Evolutionary conservation across 2,797 vertebrate species (phyloP).

Genomic region (Phalanger gymnotis): DNA sequence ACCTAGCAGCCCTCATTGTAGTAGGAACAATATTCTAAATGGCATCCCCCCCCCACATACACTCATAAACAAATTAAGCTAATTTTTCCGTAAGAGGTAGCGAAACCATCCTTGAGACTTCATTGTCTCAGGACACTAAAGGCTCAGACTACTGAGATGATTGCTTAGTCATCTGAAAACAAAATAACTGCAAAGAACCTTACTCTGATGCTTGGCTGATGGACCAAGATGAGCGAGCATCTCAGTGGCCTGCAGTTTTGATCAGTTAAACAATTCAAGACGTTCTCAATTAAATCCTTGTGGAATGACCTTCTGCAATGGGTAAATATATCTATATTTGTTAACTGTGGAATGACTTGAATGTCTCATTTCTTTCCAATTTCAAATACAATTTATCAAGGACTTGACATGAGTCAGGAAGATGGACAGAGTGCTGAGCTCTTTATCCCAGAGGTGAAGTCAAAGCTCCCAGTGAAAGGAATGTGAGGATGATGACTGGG

Average conservation of each 20-base stretch:
- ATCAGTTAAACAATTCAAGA: not conserved
- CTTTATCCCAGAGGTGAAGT: not conserved
- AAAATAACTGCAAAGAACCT: not conserved
- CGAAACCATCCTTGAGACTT: no score
- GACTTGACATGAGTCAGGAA: not conserved
- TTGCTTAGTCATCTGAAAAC: not conserved
- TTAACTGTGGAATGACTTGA: not conserved
- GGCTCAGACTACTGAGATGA: not conserved
- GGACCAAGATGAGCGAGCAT: not conserved
- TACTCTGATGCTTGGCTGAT: not conserved
- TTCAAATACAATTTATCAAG: not conserved
- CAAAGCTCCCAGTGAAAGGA: not conserved
- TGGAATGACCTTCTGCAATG: not conserved
- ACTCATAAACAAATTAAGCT: not conserved
- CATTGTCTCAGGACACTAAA: not conserved
- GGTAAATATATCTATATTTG: not conserved
- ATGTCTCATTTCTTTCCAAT: not conserved
- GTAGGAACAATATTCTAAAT: not conserved
- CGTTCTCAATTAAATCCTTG: not conserved
- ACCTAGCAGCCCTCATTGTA: not conserved
- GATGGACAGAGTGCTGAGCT: not conserved
- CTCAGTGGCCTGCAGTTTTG: not conserved
- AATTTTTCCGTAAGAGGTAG: not conserved
- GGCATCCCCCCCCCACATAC: no score
- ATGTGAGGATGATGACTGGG: not conserved